Conservation (phyloP, 2,888 invertebrate genomes). For the Desoria tigrina region DNA sequence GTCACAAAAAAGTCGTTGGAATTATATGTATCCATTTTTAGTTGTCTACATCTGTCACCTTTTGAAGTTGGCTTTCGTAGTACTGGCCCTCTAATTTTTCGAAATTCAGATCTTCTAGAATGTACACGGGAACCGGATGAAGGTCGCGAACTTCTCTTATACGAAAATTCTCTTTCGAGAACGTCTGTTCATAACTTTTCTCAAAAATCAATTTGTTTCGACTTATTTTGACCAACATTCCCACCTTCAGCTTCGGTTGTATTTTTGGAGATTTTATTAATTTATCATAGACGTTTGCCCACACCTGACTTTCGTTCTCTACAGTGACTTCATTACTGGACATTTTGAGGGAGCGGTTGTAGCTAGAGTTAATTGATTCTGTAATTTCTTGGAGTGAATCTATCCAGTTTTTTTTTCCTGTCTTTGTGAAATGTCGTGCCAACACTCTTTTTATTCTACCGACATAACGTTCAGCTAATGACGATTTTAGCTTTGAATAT, state of each 20-base stretch:
- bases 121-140: background rate
- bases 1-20: too few relatives aligned
- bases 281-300: background rate
- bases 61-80: background rate
- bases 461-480: background rate
- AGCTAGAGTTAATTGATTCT: background rate
- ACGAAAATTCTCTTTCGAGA: background rate
- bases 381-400: background rate
- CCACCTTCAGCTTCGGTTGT: background rate
- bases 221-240: background rate
- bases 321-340: background rate
- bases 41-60: too few relatives aligned
- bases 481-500: background rate
- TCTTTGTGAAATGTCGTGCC: background rate
- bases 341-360: background rate
- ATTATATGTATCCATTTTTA: too few relatives aligned
- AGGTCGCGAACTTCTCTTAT: background rate
- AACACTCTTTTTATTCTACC: background rate
- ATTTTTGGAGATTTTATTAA: background rate
- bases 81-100: background rate
- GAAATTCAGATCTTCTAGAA: background rate
- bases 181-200: background rate
- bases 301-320: background rate
- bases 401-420: conserved; percentile 5
- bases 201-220: background rate